Evolutionary conservation across 2,888 invertebrate genomes (phyloP).

Genomic region (Drosophila kambysellisi): DNA sequence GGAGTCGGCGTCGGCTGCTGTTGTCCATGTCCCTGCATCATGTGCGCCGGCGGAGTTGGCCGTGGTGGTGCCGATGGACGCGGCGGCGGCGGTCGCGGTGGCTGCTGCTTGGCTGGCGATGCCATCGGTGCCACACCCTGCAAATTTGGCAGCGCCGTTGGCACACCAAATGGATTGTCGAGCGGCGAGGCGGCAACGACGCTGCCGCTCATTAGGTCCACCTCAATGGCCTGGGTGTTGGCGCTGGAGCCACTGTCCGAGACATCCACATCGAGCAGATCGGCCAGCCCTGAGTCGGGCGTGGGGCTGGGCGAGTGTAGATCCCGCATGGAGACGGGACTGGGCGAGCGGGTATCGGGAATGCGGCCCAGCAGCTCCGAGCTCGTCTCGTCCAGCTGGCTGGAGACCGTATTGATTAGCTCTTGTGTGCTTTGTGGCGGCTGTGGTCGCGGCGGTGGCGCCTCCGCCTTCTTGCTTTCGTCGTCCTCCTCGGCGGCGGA

Average conservation of each 20-base stretch:
- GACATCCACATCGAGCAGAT: constrained; percentile 90
- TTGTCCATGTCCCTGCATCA: constrained; percentile 59
- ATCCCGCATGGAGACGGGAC: constrained; percentile 93
- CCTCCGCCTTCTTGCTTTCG: constrained; percentile 68
- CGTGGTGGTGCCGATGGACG: constrained; percentile 82
- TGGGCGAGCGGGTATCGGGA: constrained; percentile 94
- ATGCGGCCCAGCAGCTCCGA: constrained; percentile 93
- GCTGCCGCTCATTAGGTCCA: constrained; percentile 74
- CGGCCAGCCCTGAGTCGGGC: constrained; percentile 88
- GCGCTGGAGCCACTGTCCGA: constrained; percentile 85
- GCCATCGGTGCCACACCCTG: constrained; percentile 86
- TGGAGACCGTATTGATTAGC: constrained; percentile 93
- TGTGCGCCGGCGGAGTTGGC: constrained; percentile 80
- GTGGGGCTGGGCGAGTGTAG: constrained; percentile 94
- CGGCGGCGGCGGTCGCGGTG: constrained; percentile 85
- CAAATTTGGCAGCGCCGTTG: constrained; percentile 84
- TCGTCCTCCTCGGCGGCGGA: constrained; percentile 81
- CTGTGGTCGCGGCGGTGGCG: constrained; percentile 86
- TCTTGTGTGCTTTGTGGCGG: constrained; percentile 92
- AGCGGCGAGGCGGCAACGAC: constrained; percentile 29
- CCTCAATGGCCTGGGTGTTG: constrained; percentile 78
- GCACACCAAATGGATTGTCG: constrained; percentile 85
- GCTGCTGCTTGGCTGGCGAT: constrained; percentile 86
- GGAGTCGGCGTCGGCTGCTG: constrained; percentile 58
- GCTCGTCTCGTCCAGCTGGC: constrained; percentile 95